phyloP scores from a whole-genome alignment of 2,113 vertebrate species.

The Pterocles gutturalis region DNA sequence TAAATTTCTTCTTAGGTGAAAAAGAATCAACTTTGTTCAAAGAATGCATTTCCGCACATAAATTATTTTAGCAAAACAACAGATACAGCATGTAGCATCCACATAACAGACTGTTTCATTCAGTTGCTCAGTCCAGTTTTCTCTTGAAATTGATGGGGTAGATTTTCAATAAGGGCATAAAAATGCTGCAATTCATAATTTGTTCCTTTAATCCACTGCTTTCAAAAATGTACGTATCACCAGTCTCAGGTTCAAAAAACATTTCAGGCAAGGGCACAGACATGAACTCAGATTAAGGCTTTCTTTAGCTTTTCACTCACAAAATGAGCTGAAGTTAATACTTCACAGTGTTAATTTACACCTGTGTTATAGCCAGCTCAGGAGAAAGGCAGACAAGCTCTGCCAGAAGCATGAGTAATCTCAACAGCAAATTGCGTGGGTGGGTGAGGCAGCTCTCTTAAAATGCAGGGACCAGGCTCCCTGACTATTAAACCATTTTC shows the following conservation, averaged over 20 bases:
- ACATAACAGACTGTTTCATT: not conserved
- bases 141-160: not conserved
- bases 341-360: not conserved
- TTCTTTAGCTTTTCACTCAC: not conserved
- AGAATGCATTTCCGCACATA: not conserved
- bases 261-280: not conserved
- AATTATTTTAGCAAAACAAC: not conserved
- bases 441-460: not conserved
- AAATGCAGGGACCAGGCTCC: not conserved
- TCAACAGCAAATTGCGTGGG: not conserved
- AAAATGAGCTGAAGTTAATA: not conserved
- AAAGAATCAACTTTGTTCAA: not conserved
- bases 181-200: not conserved
- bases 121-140: not conserved
- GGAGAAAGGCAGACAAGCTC: not conserved
- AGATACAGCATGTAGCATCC: not conserved
- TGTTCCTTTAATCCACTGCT: not conserved
- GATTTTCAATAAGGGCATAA: not conserved
- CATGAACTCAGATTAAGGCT: not conserved
- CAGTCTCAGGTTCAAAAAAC: not conserved
- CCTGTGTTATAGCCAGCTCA: not conserved
- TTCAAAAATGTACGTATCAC: not conserved
- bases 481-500: not conserved
- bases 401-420: not conserved
- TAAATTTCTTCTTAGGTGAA: not conserved